Evolutionary conservation across 2,888 invertebrate genomes (phyloP).

Genomic region (Patella ulyssiponensis): DNA sequence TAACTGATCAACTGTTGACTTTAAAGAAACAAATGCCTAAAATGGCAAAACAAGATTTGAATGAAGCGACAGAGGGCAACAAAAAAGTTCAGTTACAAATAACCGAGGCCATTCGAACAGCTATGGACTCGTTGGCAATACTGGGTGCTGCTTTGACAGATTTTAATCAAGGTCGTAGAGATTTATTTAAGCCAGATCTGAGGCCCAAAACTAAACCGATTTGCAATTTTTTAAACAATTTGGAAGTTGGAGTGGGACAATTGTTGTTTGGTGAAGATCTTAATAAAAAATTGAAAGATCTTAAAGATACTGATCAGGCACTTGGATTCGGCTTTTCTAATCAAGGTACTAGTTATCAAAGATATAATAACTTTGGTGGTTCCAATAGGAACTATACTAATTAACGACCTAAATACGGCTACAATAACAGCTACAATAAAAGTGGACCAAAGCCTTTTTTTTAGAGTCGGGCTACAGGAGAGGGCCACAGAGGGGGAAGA

Average conservation of each 20-base stretch:
- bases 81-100: background rate
- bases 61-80: too few relatives aligned
- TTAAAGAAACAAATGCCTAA: background rate
- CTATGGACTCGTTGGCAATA: background rate
- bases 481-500: background rate
- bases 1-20: background rate
- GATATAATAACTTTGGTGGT: background rate
- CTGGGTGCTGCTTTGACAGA: background rate
- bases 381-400: background rate
- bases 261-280: background rate
- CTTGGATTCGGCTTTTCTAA: background rate
- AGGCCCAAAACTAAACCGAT: background rate
- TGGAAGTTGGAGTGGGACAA: background rate
- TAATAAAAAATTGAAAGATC: background rate
- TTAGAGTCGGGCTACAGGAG: background rate
- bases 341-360: background rate
- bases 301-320: background rate
- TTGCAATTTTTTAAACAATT: background rate
- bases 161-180: background rate
- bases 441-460: background rate
- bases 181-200: background rate
- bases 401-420: background rate
- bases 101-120: background rate
- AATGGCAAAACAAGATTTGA: too few relatives aligned
- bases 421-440: background rate